These are phyloP conservation scores for Eudyptes chrysolophus DNA, from an alignment of 2,113 vertebrate species.

Conservation along the genomic window DNA sequence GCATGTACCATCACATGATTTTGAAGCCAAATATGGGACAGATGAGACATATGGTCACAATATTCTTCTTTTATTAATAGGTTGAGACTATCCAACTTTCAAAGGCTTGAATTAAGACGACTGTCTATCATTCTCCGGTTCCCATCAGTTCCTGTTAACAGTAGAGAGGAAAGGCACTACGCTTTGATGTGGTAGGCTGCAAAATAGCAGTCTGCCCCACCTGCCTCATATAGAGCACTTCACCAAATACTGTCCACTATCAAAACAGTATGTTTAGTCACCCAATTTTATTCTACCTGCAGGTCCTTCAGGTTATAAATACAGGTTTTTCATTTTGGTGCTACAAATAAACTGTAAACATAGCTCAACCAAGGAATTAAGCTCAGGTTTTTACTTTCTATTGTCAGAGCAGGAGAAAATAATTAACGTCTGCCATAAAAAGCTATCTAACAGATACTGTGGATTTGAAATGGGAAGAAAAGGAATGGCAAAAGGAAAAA, in stretches of 20 bases:
- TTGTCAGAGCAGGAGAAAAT: background rate
- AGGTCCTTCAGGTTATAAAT: background rate
- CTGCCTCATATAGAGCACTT: background rate
- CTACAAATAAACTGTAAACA: background rate
- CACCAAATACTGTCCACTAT: background rate
- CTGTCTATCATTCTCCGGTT: background rate
- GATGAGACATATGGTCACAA: conserved; percentile 49
- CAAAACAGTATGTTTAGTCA: background rate
- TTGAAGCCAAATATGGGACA: conserved; percentile 4
- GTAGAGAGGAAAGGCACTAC: background rate
- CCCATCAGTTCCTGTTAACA: background rate
- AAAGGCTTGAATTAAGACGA: conserved; percentile 35
- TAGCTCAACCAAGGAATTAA: background rate
- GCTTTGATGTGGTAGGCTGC: conserved; percentile 1
- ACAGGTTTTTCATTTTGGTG: background rate
- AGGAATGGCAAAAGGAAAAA: background rate
- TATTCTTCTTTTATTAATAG: conserved; percentile 41
- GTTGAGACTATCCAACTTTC: conserved; percentile 8
- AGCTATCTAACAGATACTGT: background rate
- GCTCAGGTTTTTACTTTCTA: background rate
- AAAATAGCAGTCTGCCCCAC: background rate
- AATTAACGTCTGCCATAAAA: background rate
- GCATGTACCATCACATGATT: background rate
- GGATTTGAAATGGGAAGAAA: background rate
- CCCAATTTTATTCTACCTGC: background rate